phyloP scores from a whole-genome alignment of 2,888 invertebrate genomes.

The Anagyrus pseudococci region DNA sequence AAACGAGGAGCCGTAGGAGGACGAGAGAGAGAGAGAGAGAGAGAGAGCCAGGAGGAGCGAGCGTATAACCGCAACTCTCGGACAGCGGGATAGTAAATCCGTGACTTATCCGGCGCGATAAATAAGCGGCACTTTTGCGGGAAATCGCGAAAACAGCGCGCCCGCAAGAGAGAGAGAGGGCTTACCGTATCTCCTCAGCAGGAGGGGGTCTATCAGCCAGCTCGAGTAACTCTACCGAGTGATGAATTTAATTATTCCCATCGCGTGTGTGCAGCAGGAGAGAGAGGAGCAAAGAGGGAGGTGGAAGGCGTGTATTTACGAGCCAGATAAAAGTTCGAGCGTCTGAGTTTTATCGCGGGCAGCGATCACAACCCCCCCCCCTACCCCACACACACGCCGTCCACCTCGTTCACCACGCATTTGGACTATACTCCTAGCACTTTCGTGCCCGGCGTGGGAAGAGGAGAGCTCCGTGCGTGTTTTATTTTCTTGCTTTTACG shows the following conservation, averaged over 20 bases:
- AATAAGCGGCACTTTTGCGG: conserved; percentile 34
- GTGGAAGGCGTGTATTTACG: conserved; percentile 33
- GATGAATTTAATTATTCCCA: conserved; percentile 42
- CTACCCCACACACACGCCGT: conserved; percentile 13
- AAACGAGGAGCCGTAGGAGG: conserved; percentile 2
- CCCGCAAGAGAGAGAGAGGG: too few species aligned
- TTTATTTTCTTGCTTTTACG: neutral
- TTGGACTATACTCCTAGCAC: too few species aligned
- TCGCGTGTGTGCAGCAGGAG: conserved; percentile 30
- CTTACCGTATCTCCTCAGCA: too few species aligned
- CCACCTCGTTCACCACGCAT: neutral
- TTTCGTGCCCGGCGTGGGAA: neutral
- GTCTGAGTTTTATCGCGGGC: conserved; percentile 38
- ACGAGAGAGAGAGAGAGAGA: neutral
- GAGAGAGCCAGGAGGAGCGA: neutral
- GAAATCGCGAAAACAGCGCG: conserved; percentile 35
- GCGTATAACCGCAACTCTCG: conserved; percentile 29
- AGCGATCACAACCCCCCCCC: conserved; percentile 23
- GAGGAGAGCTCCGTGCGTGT: conserved; percentile 16
- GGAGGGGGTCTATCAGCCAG: too few species aligned
- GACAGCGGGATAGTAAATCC: conserved; percentile 32
- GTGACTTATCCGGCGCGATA: conserved; percentile 34
- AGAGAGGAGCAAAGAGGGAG: neutral
- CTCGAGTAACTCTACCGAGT: too few species aligned
- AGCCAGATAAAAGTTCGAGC: conserved; percentile 41